Evolutionary conservation across 2,797 vertebrate species (phyloP), one percentile per base, ranked within the genome.

Genomic region (Sylvia borin): DNA sequence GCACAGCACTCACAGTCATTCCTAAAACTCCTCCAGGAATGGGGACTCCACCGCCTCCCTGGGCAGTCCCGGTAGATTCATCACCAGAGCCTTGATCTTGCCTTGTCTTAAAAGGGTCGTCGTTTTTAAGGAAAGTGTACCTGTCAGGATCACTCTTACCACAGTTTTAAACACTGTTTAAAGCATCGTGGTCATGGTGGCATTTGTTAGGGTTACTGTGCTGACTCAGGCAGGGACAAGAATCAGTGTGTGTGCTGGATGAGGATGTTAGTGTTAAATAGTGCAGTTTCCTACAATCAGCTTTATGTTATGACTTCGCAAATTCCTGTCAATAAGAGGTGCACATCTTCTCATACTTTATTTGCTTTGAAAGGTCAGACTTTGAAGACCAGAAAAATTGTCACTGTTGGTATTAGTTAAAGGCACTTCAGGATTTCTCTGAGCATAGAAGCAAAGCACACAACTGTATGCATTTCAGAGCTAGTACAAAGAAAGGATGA

Each of bases 221-320:
- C 17, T 74, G 58, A 27, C 19, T 78, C 20, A 72, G 22, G 43
- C 29, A 13, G 18, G 60, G 34, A 10, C 24, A 19, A 24, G 22
- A 65, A 57, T 29, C 29, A 9, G 16, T 14, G 17, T 66, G 4
- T 26, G 7, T 43, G 36, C 47, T 22, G 16, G 36, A 34, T 66
- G 29, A 55, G 31, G n/a, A 36, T 36, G 36, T 36, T 36, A 36
- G 7, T 26, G 10, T 67, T 58, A 36, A 73, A 42, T n/a, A 43
- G 16, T 54, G 25, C 16, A 1, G 43, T 84, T 66, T 57, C 20
- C 8, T 34, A 10, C 31, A n/a, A 1, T 24, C 29, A 48, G 0
- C 13, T 60, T 81, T 11, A 15, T 55, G 5, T 43, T 61, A 43
- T 8, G 27, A 50, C 38, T 53, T 45, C 4, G 0, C 13, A 75